phyloP scores from a whole-genome alignment of 2,888 invertebrate genomes.

The Scaptomyza polygonia region DNA sequence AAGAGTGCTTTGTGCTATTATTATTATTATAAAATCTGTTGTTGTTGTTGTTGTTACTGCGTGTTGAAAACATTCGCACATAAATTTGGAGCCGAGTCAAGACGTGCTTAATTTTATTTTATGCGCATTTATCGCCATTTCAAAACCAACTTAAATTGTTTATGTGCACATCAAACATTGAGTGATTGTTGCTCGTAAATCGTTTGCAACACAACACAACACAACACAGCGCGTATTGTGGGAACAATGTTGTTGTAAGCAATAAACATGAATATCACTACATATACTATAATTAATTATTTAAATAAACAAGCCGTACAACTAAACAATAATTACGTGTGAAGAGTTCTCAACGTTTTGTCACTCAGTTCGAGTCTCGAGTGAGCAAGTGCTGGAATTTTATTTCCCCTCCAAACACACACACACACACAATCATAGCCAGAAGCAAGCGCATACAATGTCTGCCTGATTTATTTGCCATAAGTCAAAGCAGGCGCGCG shows the following conservation, averaged over 20 bases:
- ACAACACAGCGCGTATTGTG: constrained; percentile 13
- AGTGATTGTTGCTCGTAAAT: constrained; percentile 67
- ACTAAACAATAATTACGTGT: constrained; percentile 42
- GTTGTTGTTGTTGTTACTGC: constrained; percentile 7
- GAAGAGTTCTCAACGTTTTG: constrained; percentile 40
- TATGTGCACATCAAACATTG: constrained; percentile 56
- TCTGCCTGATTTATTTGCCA: constrained; percentile 75
- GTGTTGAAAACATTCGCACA: constrained; percentile 57
- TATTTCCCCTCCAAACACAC: constrained; percentile 65
- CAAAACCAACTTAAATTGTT: constrained; percentile 57
- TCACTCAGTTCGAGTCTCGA: constrained; percentile 43
- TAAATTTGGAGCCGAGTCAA: constrained; percentile 55
- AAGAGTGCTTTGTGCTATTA: constrained; percentile 34
- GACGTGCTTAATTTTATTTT: constrained; percentile 69
- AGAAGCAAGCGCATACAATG: constrained; percentile 35
- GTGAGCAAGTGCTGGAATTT: constrained; percentile 43
- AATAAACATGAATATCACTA: constrained; percentile 40
- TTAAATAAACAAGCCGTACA: constrained; percentile 14
- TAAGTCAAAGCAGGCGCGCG: constrained; percentile 77
- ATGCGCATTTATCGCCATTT: constrained; percentile 54
- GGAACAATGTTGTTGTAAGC: constrained; percentile 31
- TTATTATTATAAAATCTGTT: constrained; percentile 1
- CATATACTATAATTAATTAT: constrained; percentile 45
- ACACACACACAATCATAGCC: constrained; percentile 21
- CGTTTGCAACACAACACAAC: constrained; percentile 13